Conservation (phyloP, 2,888 invertebrate genomes). For the Ceriagrion tenellum region DNA sequence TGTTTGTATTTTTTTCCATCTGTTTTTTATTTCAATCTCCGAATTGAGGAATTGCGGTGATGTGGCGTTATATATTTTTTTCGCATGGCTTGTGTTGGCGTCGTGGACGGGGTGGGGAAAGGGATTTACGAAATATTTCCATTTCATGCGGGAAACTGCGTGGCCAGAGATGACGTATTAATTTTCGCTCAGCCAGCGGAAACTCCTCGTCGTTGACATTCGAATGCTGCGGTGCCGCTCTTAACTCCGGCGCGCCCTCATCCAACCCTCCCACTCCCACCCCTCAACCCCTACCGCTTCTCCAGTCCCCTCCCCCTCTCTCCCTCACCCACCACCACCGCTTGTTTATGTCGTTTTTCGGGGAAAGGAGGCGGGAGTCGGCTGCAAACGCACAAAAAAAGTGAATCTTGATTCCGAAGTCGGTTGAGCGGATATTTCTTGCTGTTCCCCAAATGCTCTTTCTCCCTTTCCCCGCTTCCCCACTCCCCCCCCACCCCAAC, state of each 20-base stretch:
- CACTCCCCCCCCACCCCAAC: not conserved
- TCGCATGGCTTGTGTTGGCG: not conserved
- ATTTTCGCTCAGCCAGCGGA: slow-evolving; percentile 8
- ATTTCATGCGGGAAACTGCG: not conserved
- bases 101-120: not conserved
- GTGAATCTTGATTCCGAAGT: not conserved
- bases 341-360: not conserved
- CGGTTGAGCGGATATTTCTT: slow-evolving; percentile 19
- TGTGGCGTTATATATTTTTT: not conserved
- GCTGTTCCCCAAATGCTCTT: not conserved
- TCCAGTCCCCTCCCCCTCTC: too few relatives aligned
- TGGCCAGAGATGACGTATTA: not conserved
- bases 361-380: not conserved
- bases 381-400: not conserved
- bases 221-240: not conserved
- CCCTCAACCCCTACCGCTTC: too few relatives aligned
- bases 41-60: not conserved
- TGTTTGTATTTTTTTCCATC: not conserved
- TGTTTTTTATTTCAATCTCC: not conserved
- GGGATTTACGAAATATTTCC: not conserved
- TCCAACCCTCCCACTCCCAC: too few relatives aligned
- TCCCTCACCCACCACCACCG: not conserved
- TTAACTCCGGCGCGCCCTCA: too few relatives aligned
- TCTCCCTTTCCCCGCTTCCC: too few relatives aligned
- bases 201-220: not conserved